Conservation (phyloP, 2,113 vertebrate species). For the Amblyornis subalaris region DNA sequence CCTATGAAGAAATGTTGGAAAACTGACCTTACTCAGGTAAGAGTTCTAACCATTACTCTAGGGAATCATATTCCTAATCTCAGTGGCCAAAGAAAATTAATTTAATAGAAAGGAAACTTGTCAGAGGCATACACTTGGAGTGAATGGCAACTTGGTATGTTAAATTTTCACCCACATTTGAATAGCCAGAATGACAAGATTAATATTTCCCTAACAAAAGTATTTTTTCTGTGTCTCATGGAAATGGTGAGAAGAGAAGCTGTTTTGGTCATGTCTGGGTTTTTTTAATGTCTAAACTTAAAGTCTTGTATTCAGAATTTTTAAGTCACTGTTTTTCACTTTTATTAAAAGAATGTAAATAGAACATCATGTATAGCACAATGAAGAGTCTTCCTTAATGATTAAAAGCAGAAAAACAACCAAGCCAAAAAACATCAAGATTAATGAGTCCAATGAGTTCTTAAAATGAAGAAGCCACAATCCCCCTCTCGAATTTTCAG, state of each 20-base stretch:
- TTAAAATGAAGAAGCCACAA: not conserved
- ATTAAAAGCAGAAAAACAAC: not conserved
- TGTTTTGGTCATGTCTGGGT: not conserved
- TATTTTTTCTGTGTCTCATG: rapidly evolving
- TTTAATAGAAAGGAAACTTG: not conserved
- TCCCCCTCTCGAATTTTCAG: not conserved
- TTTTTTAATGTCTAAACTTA: not conserved
- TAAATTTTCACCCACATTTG: not conserved
- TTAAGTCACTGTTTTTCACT: not conserved
- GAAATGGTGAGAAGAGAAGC: not conserved
- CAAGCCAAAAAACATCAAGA: not conserved
- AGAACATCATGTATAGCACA: not conserved
- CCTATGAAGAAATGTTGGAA: not conserved
- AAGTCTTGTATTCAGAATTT: not conserved
- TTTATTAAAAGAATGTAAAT: not conserved
- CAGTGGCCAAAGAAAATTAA: not conserved
- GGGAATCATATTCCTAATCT: not conserved
- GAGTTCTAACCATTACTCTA: not conserved
- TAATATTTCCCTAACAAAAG: not conserved
- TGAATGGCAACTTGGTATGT: not conserved
- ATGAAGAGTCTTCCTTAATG: not conserved
- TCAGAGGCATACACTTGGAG: not conserved
- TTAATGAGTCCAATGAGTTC: not conserved
- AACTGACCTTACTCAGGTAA: not conserved
- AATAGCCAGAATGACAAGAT: not conserved